Percentiles rank a stretch among this genome's conserved stretches.
Evolutionary conservation across 2,113 vertebrate genomes (phyloP).

Genomic region (Todiramphus chloris): DNA sequence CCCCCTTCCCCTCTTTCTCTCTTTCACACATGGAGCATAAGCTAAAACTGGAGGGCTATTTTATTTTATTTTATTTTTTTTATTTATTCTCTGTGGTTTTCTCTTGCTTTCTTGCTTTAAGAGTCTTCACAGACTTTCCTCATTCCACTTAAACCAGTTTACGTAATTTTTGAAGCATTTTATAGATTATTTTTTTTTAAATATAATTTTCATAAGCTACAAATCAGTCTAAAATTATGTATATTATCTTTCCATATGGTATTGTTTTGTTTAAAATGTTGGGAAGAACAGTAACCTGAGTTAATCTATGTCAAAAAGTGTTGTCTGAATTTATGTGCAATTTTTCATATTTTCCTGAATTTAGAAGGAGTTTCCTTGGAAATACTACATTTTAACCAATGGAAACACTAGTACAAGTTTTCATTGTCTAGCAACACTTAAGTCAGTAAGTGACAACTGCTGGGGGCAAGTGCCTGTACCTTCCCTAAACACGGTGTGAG

Average conservation of each 20-base stretch:
- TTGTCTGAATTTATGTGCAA: not conserved
- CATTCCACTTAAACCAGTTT: not conserved
- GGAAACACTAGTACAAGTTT: not conserved
- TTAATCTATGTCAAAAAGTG: not conserved
- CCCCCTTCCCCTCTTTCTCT: not conserved
- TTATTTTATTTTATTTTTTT: too few relatives aligned
- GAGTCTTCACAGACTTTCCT: not conserved
- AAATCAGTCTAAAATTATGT: not conserved
- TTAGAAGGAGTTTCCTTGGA: not conserved
- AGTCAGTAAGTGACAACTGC: not conserved
- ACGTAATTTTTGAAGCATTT: not conserved
- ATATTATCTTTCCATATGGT: not conserved
- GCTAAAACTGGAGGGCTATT: accelerated
- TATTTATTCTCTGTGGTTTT: not conserved
- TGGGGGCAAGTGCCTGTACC: not conserved
- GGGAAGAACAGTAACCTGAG: not conserved
- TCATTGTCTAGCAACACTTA: not conserved
- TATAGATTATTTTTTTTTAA: not conserved
- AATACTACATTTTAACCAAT: not conserved
- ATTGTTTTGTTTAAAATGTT: not conserved
- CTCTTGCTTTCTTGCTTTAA: not conserved
- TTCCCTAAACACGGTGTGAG: accelerated
- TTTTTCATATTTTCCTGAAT: not conserved
- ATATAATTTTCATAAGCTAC: not conserved
- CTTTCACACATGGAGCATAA: not conserved